Base-by-base conservation (phyloP, 2,888 invertebrate genomes). In the Amaurobius ferox region DNA sequence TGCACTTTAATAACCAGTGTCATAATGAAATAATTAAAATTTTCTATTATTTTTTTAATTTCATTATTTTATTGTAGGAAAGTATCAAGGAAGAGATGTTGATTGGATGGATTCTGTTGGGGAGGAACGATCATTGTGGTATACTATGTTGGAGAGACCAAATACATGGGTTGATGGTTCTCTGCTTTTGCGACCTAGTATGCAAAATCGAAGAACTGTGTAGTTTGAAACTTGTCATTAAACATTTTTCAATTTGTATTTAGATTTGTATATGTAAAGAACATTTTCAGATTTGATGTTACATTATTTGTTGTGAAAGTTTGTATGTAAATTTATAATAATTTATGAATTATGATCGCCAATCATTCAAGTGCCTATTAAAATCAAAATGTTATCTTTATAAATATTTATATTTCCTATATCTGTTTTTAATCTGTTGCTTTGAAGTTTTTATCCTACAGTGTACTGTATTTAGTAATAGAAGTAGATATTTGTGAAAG, bases 131-230 rank as follows among this genome's bases (percentile, higher is more conserved):
- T 94, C 95, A 0, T 92, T 98, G 11, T 98, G 98, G 98, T 96
- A 97, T 91, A 95, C 95, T 88, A 98, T 98, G 97, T 92, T 98
- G 90, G 96, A 97, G 90, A 93, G 96, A 87, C 98, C 98, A 39
- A 97, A 97, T 92, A 95, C 97, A 91, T 98, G 98, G 98, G 97
- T 98, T n/a, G 98, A 98, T 92, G 97, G 97, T 83, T 96, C 96
- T 86, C 93, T 98, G 66, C 94, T 95, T 3, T 93, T 98, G 61
- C 93, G 98, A 90, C 95, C 97, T 67, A 90, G 89, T 87, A 92
- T 92, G 92, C 88, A 88, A 40, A 71, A 67, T 73, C 67, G 88
- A 61, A 62, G 79, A 55, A n/a, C 64, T 6, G 23, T 67, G 13
- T 85, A 66, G 26, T 9, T n/a, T 61, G 19, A n/a, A 9, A 1